A percentile compares a stretch with the other conserved stretches of the same genome.
Conservation (phyloP, 2,888 invertebrate genomes). For the Copidosoma aretas region DNA sequence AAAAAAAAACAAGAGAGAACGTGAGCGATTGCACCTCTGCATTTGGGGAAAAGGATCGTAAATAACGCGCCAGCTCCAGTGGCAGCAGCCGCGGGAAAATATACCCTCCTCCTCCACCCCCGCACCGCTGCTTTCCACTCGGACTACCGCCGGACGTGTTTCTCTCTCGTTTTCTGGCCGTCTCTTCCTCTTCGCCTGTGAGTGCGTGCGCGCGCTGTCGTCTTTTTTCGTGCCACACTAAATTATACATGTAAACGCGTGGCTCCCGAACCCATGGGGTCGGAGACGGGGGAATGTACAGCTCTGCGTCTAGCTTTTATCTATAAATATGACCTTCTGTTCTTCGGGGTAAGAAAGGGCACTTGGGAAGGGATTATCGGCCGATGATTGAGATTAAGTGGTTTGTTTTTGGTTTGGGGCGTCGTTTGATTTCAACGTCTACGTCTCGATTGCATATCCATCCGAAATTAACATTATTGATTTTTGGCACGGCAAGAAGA, state of each 20-base stretch:
- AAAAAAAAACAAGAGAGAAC: conserved; percentile 41
- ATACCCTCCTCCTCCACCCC: conserved; percentile 17
- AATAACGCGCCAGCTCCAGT: conserved; percentile 45
- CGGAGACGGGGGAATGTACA: conserved; percentile 1
- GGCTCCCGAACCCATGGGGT: conserved; percentile 7
- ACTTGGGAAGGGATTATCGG: conserved; percentile 4
- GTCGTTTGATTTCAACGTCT: too few relatives aligned
- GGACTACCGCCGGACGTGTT: conserved; percentile 26
- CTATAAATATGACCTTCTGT: neutral
- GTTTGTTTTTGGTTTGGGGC: neutral
- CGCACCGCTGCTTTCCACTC: conserved; percentile 15
- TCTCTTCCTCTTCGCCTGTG: neutral
- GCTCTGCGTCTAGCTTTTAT: conserved; percentile 11
- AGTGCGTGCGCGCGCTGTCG: neutral
- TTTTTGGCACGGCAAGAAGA: too few relatives aligned
- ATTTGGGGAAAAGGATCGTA: conserved; percentile 54
- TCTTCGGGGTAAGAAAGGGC: neutral
- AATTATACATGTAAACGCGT: conserved; percentile 38
- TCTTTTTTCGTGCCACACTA: conserved; percentile 15
- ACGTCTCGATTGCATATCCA: too few relatives aligned
- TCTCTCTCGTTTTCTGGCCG: conserved; percentile 19
- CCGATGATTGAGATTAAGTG: neutral
- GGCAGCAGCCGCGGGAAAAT: conserved; percentile 33
- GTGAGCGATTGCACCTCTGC: conserved; percentile 54
- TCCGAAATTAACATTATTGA: too few relatives aligned